phyloP scores from a whole-genome alignment of 2,113 vertebrate species.

The Phycodurus eques region DNA sequence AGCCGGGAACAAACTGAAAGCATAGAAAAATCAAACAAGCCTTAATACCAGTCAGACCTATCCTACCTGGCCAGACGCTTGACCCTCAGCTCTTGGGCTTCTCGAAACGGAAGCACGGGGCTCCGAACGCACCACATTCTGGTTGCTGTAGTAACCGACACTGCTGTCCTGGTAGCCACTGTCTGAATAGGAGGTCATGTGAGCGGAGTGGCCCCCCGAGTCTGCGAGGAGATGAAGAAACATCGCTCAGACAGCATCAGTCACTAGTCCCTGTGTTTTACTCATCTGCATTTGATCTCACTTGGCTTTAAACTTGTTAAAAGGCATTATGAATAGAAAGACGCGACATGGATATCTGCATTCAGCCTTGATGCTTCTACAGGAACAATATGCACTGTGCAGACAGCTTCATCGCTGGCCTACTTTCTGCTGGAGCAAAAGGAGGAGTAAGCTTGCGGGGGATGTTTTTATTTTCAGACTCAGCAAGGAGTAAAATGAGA shows the following conservation, averaged over 20 bases:
- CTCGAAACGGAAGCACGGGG: conserved; percentile 77
- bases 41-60: neutral
- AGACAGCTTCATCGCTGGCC: conserved; percentile 36
- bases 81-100: conserved; percentile 87
- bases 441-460: conserved; percentile 31
- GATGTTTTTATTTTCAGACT: conserved; percentile 48
- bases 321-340: conserved; percentile 22
- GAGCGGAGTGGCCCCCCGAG: conserved; percentile 90
- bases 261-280: conserved; percentile 5
- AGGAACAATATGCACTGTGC: conserved; percentile 29
- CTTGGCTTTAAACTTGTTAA: conserved; percentile 29
- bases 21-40: neutral
- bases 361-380: conserved; percentile 28
- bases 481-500: conserved; percentile 39
- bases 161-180: conserved; percentile 97
- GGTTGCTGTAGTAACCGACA: conserved; percentile 88
- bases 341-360: conserved; percentile 17
- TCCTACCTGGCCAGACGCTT: conserved; percentile 86
- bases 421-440: conserved; percentile 46
- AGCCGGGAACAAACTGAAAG: neutral
- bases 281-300: conserved; percentile 41
- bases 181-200: conserved; percentile 97
- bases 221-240: conserved; percentile 67
- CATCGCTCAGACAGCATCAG: conserved; percentile 17
- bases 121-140: conserved; percentile 76